Evolutionary conservation across 2,888 invertebrate species (phyloP).

Genomic region (Himalopsyche japonica): DNA sequence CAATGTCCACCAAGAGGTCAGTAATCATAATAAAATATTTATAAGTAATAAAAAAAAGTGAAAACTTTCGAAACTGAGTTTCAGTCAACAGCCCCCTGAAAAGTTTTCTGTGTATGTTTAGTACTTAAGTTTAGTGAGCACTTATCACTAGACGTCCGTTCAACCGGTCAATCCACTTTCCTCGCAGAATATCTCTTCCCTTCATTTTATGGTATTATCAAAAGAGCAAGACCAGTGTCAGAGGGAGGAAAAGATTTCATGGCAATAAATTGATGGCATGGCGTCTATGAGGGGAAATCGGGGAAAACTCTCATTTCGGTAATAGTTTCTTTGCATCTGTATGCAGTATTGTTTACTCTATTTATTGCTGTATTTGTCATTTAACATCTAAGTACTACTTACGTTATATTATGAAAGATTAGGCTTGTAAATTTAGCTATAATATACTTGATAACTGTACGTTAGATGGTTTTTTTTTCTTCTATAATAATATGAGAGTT

Average conservation of each 20-base stretch:
- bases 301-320: neutral
- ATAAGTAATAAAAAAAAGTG: too few relatives aligned
- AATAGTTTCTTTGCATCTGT: neutral
- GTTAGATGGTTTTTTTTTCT: too few relatives aligned
- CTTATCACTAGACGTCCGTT: slow-evolving; percentile 27
- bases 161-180: slow-evolving; percentile 30
- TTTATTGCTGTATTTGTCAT: too few relatives aligned
- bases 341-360: neutral
- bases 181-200: neutral
- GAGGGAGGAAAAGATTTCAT: neutral
- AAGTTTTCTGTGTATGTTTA: neutral
- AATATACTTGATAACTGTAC: too few relatives aligned
- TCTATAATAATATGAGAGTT: too few relatives aligned
- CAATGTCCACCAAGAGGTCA: too few relatives aligned
- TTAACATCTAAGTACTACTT: too few relatives aligned
- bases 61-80: too few relatives aligned
- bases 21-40: too few relatives aligned
- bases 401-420: too few relatives aligned
- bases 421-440: too few relatives aligned
- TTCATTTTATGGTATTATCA: neutral
- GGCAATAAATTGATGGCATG: neutral
- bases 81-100: neutral
- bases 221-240: neutral
- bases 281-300: neutral
- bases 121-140: slow-evolving; percentile 24